These are phyloP conservation scores for Mirza zaza DNA, from an alignment of 2,113 vertebrate genomes.

Conservation along the genomic window DNA sequence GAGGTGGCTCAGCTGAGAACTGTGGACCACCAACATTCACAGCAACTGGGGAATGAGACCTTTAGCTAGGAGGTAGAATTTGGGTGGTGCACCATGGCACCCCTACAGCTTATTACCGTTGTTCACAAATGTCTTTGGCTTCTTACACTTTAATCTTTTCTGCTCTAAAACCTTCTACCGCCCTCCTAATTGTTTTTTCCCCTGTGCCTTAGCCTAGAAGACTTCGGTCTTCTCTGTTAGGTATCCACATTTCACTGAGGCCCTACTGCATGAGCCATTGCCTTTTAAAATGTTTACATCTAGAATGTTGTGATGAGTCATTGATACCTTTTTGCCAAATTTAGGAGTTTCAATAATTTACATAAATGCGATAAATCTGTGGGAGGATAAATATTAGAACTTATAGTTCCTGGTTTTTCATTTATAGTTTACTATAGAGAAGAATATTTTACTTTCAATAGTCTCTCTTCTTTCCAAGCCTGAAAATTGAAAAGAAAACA, in stretches of 20 bases:
- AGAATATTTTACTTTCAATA: constrained; percentile 34
- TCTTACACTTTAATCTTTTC: neutral
- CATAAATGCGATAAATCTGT: neutral
- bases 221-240: neutral
- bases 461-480: neutral
- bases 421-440: constrained; percentile 27
- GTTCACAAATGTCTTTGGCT: neutral
- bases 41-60: neutral
- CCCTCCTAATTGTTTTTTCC: neutral
- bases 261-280: neutral
- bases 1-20: neutral
- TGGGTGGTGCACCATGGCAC: accelerated
- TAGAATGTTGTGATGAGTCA: neutral
- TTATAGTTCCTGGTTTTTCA: neutral
- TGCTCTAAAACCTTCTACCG: neutral
- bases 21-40: neutral
- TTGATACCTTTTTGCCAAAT: neutral
- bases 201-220: neutral
- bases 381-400: neutral
- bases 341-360: neutral
- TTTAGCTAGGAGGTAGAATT: neutral
- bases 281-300: neutral
- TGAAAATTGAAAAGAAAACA: constrained; percentile 47
- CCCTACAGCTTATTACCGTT: neutral
- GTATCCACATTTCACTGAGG: neutral